These are phyloP conservation scores for Drosophila mettleri DNA, from an alignment of 2,888 invertebrate genomes.

Conservation along the genomic window DNA sequence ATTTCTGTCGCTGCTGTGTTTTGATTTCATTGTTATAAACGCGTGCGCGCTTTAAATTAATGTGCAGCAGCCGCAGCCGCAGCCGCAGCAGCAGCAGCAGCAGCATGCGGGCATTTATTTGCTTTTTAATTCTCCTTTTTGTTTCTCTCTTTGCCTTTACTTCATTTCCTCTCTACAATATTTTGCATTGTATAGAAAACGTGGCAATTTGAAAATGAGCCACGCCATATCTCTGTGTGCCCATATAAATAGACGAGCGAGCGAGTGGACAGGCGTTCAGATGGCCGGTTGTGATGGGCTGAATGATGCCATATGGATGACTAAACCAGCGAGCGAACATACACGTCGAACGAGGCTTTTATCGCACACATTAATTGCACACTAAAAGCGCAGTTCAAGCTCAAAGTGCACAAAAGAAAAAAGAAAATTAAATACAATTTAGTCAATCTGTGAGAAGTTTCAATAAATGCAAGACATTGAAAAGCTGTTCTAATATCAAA, in stretches of 20 bases:
- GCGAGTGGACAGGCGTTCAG: slow-evolving; percentile 2
- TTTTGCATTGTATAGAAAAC: slow-evolving; percentile 31
- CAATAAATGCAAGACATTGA: no score
- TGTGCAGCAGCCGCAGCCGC: slow-evolving; percentile 21
- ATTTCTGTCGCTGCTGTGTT: slow-evolving; percentile 58
- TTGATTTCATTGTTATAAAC: slow-evolving; percentile 75
- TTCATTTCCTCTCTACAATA: slow-evolving; percentile 22
- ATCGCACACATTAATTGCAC: slow-evolving; percentile 42
- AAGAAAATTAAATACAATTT: no score
- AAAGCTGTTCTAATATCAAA: no score
- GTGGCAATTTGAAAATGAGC: slow-evolving; percentile 30
- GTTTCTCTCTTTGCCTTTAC: slow-evolving; percentile 3
- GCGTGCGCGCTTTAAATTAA: slow-evolving; percentile 56
- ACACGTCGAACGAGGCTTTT: slow-evolving; percentile 12
- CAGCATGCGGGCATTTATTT: slow-evolving; percentile 44
- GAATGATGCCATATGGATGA: slow-evolving; percentile 53
- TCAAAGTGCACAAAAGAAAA: background rate
- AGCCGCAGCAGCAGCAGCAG: background rate
- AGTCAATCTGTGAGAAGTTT: no score
- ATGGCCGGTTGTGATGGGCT: background rate
- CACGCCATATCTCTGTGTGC: slow-evolving; percentile 25
- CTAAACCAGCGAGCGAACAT: slow-evolving; percentile 44
- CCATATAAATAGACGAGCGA: slow-evolving; percentile 14
- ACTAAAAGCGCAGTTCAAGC: slow-evolving; percentile 37
- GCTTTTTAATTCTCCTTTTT: slow-evolving; percentile 11